phyloP scores from a whole-genome alignment of 2,113 vertebrate genomes.

The Atherinomorus stipes region DNA sequence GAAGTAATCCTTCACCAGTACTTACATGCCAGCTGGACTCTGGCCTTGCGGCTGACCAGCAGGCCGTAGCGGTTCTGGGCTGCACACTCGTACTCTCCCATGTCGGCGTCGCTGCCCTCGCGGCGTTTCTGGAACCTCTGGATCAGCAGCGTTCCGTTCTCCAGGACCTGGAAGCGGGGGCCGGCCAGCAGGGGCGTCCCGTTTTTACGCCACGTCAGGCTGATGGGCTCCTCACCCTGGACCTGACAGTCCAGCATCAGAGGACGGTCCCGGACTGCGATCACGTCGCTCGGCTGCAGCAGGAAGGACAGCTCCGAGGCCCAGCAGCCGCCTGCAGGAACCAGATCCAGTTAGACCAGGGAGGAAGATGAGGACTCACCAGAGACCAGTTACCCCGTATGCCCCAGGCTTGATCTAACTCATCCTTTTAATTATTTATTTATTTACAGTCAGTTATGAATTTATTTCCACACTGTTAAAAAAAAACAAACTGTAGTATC shows the following conservation, averaged over 20 bases:
- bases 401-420: too few species aligned
- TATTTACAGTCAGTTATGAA: too few species aligned
- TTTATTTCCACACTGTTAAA: too few species aligned
- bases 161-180: constrained; percentile 62
- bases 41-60: constrained; percentile 82
- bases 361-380: too few species aligned
- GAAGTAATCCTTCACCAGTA: too few species aligned
- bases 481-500: too few species aligned
- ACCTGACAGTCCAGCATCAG: constrained; percentile 82
- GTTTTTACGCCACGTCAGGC: constrained; percentile 79
- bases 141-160: constrained; percentile 80
- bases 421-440: too few species aligned
- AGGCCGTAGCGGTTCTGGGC: constrained; percentile 79
- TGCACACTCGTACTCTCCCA: constrained; percentile 79
- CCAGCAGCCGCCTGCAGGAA: constrained; percentile 42
- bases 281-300: constrained; percentile 79
- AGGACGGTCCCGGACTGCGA: constrained; percentile 71
- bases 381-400: too few species aligned
- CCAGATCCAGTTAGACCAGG: neutral
- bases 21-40: constrained; percentile 83
- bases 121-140: constrained; percentile 69
- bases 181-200: constrained; percentile 60
- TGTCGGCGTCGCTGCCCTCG: constrained; percentile 57
- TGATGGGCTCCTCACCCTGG: constrained; percentile 77
- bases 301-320: constrained; percentile 82